Evolutionary conservation across 2,113 vertebrate species (phyloP).

Genomic region (Neodon shergylaensis): DNA sequence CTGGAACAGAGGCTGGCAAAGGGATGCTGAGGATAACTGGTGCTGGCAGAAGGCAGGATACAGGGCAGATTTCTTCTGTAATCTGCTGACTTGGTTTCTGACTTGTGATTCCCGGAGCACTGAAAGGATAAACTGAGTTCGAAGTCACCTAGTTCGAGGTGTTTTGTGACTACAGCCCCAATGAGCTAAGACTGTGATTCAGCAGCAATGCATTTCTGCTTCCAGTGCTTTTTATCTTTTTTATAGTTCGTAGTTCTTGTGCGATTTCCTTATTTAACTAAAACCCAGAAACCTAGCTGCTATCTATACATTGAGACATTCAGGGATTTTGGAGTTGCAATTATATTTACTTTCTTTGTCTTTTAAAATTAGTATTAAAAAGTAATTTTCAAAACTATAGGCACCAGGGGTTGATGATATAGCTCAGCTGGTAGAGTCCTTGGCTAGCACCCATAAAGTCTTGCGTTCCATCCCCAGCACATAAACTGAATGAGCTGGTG

Average conservation of each 20-base stretch:
- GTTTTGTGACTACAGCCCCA: neutral
- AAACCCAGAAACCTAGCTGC: neutral
- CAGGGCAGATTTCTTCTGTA: neutral
- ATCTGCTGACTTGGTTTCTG: neutral
- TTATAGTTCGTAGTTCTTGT: neutral
- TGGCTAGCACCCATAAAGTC: neutral
- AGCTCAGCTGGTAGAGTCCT: neutral
- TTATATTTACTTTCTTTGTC: neutral
- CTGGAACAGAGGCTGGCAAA: neutral
- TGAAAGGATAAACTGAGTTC: neutral
- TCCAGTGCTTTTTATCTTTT: neutral
- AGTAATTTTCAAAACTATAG: neutral
- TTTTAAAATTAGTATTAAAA: conserved; percentile 8
- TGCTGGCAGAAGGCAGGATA: neutral
- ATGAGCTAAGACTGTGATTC: neutral
- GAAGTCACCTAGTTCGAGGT: neutral
- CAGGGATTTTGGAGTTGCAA: neutral
- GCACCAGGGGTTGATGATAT: neutral
- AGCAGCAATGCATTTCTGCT: neutral
- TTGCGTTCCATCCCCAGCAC: neutral
- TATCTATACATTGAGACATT: neutral
- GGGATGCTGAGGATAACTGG: neutral
- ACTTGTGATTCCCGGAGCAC: neutral
- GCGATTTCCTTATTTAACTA: conserved; percentile 19
- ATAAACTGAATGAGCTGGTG: neutral